Percentiles rank a stretch among this genome's conserved stretches.
Conservation (phyloP, 2,888 invertebrate genomes). For the Drosophila robusta region DNA sequence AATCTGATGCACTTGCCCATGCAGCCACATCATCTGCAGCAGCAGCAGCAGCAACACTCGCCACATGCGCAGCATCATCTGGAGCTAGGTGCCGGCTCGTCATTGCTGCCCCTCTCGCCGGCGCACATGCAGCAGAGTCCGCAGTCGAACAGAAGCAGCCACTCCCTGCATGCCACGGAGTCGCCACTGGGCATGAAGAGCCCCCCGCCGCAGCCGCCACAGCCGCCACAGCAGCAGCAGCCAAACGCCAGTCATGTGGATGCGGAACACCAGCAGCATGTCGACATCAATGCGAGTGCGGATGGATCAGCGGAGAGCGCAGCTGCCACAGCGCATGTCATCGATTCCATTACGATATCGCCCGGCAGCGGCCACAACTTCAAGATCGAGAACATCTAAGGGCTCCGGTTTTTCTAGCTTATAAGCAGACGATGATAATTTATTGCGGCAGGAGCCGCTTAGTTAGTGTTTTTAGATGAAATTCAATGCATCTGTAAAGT, state of each 20-base stretch:
- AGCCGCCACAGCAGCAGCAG: slow-evolving; percentile 36
- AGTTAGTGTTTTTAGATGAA: slow-evolving; percentile 70
- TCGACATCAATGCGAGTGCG: slow-evolving; percentile 57
- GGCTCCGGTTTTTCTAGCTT: slow-evolving; percentile 21
- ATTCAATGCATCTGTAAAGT: slow-evolving; percentile 12
- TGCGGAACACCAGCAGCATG: slow-evolving; percentile 46
- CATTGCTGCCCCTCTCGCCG: slow-evolving; percentile 70
- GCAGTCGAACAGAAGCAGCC: slow-evolving; percentile 77
- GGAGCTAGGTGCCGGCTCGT: slow-evolving; percentile 56
- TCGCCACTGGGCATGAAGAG: slow-evolving; percentile 68
- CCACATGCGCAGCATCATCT: slow-evolving; percentile 70
- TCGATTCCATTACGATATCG: slow-evolving; percentile 84
- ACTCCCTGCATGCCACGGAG: slow-evolving; percentile 69
- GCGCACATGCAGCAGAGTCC: slow-evolving; percentile 78
- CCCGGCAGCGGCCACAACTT: slow-evolving; percentile 82
- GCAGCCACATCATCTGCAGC: slow-evolving; percentile 57
- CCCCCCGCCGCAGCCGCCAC: slow-evolving; percentile 60
- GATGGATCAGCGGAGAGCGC: slow-evolving; percentile 54
- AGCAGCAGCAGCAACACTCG: slow-evolving; percentile 61
- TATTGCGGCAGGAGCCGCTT: slow-evolving; percentile 66
- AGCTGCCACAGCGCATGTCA: slow-evolving; percentile 77
- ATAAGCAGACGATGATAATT: slow-evolving; percentile 42
- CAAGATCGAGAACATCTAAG: slow-evolving; percentile 85
- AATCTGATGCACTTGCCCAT: slow-evolving; percentile 82
- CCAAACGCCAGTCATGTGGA: slow-evolving; percentile 5